phyloP scores from a whole-genome alignment of 2,113 vertebrate species.

The Microcebus murinus region DNA sequence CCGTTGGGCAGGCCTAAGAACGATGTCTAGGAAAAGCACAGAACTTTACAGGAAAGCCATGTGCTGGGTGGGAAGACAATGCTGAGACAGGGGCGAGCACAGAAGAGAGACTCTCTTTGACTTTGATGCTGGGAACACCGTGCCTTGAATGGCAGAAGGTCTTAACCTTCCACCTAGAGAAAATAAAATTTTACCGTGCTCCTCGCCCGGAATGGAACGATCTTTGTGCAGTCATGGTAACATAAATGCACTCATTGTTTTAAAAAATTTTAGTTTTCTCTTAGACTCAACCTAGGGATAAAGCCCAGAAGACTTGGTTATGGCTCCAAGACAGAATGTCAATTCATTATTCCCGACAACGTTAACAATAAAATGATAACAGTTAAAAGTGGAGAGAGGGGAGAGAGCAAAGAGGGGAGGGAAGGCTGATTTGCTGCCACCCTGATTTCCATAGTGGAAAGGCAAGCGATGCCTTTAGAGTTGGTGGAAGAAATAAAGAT shows the following conservation, averaged over 20 bases:
- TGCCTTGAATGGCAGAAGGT: not conserved
- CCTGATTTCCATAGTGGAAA: not conserved
- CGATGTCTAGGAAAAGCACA: not conserved
- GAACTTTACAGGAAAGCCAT: not conserved
- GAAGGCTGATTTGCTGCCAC: rapidly evolving
- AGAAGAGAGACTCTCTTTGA: no score
- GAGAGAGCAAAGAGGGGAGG: not conserved
- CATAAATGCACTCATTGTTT: not conserved
- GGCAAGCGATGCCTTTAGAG: not conserved
- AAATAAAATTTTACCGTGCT: not conserved
- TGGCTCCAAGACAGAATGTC: not conserved
- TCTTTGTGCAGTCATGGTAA: not conserved
- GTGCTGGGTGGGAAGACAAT: not conserved
- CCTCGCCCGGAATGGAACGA: not conserved
- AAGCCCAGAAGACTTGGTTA: not conserved
- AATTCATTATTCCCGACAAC: not conserved
- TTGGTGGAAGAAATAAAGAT: not conserved
- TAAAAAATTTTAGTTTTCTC: not conserved
- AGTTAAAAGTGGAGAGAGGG: no score
- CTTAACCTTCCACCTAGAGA: rapidly evolving
- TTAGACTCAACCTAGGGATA: not conserved
- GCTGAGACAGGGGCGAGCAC: not conserved
- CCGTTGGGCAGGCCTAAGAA: not conserved
- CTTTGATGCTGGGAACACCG: rapidly evolving
- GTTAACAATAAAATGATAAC: not conserved